Conservation (phyloP, 1,140 invertebrate genomes). For the Microplitis mediator region DNA sequence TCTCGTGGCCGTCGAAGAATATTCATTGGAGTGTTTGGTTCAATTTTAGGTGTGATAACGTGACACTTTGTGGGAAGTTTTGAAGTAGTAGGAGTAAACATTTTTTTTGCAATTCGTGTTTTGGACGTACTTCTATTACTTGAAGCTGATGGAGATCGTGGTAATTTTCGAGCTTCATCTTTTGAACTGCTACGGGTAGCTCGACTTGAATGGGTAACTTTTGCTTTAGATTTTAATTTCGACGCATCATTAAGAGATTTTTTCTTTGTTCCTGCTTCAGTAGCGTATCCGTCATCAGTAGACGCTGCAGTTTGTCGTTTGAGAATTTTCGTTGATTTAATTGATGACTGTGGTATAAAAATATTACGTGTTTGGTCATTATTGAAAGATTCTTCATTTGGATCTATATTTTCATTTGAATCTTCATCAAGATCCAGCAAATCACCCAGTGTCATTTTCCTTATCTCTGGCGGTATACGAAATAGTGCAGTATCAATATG, state of each 20-base stretch:
- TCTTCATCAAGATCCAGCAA: constrained; percentile 27
- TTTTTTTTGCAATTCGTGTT: constrained; percentile 25
- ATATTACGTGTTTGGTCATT: not conserved
- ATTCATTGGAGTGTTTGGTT: constrained; percentile 66
- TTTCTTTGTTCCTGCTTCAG: constrained; percentile 20
- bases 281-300: constrained; percentile 35
- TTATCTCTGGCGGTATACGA: constrained; percentile 42
- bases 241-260: too few relatives aligned
- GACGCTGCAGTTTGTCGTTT: constrained; percentile 28
- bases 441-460: constrained; percentile 41
- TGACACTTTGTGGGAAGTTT: constrained; percentile 25
- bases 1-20: constrained; percentile 66
- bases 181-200: constrained; percentile 7
- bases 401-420: constrained; percentile 36
- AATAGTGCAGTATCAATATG: constrained; percentile 19
- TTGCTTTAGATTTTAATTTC: too few relatives aligned
- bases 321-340: constrained; percentile 15
- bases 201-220: constrained; percentile 18
- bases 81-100: constrained; percentile 44
- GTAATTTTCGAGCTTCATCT: not conserved
- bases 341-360: not conserved
- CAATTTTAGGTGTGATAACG: constrained; percentile 60
- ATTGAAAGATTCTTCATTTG: constrained; percentile 30
- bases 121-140: not conserved
- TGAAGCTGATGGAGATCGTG: constrained; percentile 28